These are phyloP conservation scores for Paramacrobiotus metropolitanus DNA, from an alignment of 1,140 invertebrate species.

Conservation along the genomic window DNA sequence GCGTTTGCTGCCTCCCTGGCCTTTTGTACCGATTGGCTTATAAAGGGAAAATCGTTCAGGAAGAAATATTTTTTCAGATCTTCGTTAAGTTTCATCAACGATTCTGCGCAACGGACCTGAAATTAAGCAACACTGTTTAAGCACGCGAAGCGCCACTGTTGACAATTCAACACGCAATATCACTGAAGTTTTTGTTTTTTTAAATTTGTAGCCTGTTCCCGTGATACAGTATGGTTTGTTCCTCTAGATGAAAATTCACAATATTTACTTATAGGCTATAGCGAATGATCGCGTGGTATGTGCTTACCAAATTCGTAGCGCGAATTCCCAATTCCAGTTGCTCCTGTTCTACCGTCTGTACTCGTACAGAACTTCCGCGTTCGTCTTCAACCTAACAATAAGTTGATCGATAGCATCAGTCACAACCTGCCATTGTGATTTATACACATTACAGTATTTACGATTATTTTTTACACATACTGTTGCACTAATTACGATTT, in stretches of 20 bases:
- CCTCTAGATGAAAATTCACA: too few species aligned
- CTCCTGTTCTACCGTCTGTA: neutral
- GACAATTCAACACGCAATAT: neutral
- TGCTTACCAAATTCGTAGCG: neutral
- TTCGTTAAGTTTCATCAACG: neutral
- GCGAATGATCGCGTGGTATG: too few species aligned
- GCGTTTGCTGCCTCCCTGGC: neutral
- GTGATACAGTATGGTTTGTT: too few species aligned
- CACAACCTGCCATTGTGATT: neutral
- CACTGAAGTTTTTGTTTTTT: neutral
- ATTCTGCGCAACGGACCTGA: neutral
- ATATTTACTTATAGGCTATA: too few species aligned
- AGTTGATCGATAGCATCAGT: neutral
- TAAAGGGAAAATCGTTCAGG: conserved; percentile 3
- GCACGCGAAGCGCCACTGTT: too few species aligned
- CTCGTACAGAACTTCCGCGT: neutral
- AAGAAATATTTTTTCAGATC: neutral
- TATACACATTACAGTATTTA: neutral
- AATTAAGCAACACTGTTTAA: neutral
- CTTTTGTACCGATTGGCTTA: neutral
- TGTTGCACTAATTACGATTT: too few species aligned
- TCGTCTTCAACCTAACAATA: neutral
- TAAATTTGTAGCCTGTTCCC: too few species aligned
- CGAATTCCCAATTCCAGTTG: neutral
- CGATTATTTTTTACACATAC: too few species aligned